Percentiles rank a stretch among this genome's conserved stretches.
Evolutionary conservation across 1,140 invertebrate genomes (phyloP).

Genomic region (Globodera ellingtonae): DNA sequence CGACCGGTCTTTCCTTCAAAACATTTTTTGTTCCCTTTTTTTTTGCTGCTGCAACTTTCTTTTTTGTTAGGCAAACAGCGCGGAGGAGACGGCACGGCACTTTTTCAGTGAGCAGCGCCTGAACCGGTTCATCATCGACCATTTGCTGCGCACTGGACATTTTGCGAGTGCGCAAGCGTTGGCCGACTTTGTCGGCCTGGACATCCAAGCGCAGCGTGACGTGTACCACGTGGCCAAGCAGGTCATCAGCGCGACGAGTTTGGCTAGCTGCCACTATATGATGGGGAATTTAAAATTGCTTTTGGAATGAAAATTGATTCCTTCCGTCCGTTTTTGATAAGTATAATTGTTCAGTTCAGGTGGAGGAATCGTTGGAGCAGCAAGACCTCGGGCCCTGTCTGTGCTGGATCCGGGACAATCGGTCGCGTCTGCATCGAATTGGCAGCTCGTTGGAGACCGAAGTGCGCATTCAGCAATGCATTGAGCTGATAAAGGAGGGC

Average conservation of each 20-base stretch:
- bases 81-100: conserved; percentile 69
- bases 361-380: conserved; percentile 74
- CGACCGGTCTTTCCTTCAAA: no score
- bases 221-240: conserved; percentile 86
- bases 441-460: conserved; percentile 75
- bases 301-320: no score
- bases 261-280: no score
- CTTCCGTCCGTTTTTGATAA: no score
- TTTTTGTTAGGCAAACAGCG: conserved; percentile 52
- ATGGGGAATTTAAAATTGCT: no score
- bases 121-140: conserved; percentile 92
- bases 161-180: conserved; percentile 84
- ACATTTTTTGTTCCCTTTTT: no score
- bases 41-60: neutral
- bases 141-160: conserved; percentile 85
- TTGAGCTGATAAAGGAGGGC: conserved; percentile 86
- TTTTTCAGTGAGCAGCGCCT: conserved; percentile 78
- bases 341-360: conserved; percentile 58
- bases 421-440: conserved; percentile 89
- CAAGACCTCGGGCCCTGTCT: conserved; percentile 85
- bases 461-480: conserved; percentile 88
- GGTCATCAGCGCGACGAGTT: conserved; percentile 20
- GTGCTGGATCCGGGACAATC: conserved; percentile 96
- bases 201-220: conserved; percentile 85
- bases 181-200: conserved; percentile 79